phyloP scores from a whole-genome alignment of 2,888 invertebrate species.

The Blastobasis adustella region DNA sequence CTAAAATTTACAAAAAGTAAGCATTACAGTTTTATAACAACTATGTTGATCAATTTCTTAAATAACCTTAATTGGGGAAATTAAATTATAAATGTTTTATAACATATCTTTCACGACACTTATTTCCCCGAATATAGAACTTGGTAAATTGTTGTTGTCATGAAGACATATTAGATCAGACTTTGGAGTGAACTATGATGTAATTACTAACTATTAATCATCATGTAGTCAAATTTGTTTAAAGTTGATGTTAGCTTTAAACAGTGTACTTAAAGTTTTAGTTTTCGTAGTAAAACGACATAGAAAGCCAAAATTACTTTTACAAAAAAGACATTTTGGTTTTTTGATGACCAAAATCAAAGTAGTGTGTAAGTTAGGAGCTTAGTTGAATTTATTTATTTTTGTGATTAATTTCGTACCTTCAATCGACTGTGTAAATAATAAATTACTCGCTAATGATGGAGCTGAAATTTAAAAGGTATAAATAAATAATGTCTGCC shows the following conservation, averaged over 20 bases:
- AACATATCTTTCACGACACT: too few relatives aligned
- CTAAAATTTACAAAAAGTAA: too few relatives aligned
- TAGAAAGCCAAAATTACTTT: slow-evolving; percentile 51
- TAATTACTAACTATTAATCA: slow-evolving; percentile 9
- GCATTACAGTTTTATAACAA: too few relatives aligned
- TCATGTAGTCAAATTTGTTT: slow-evolving; percentile 45
- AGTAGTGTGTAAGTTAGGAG: slow-evolving; percentile 51
- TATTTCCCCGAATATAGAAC: neutral
- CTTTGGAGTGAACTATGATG: slow-evolving; percentile 3
- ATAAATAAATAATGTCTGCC: slow-evolving; percentile 74
- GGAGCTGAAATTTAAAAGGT: slow-evolving; percentile 68
- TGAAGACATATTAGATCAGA: slow-evolving; percentile 6
- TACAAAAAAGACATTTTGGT: slow-evolving; percentile 41
- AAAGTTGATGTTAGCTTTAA: slow-evolving; percentile 51
- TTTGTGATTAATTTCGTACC: slow-evolving; percentile 64
- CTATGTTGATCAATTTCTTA: too few relatives aligned
- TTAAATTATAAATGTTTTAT: too few relatives aligned
- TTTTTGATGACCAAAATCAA: slow-evolving; percentile 58
- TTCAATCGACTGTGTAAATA: slow-evolving; percentile 68
- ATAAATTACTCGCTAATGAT: slow-evolving; percentile 60
- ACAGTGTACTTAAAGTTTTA: slow-evolving; percentile 48
- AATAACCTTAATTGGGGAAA: too few relatives aligned
- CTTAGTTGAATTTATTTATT: slow-evolving; percentile 62
- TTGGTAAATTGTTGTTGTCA: neutral
- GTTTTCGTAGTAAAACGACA: slow-evolving; percentile 33